Percentiles rank a stretch among this genome's conserved stretches.
Evolutionary conservation across 2,797 vertebrate genomes (phyloP).

Genomic region (Morelia viridis): DNA sequence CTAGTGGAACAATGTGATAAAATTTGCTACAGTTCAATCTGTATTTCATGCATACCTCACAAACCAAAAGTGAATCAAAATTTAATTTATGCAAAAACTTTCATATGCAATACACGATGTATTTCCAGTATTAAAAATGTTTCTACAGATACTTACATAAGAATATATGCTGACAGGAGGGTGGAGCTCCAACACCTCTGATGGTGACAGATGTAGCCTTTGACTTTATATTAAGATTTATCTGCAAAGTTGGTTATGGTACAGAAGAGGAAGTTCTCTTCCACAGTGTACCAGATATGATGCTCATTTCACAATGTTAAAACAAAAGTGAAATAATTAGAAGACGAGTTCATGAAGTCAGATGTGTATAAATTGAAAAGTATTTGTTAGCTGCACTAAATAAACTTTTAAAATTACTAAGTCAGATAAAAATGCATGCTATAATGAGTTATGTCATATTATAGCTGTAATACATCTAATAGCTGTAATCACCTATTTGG

Average conservation of each 20-base stretch:
- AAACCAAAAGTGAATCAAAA: not conserved
- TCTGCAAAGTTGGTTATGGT: not conserved
- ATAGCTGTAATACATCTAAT: not conserved
- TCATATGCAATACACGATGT: not conserved
- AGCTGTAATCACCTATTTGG: not conserved
- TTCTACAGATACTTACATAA: not conserved
- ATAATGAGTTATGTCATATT: not conserved
- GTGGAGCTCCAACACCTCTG: not conserved
- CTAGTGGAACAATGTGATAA: not conserved
- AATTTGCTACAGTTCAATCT: slow-evolving; percentile 6
- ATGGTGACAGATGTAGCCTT: not conserved
- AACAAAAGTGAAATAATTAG: not conserved
- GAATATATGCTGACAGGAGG: not conserved
- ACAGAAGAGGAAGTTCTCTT: not conserved
- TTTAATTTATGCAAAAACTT: slow-evolving; percentile 30
- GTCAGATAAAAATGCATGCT: not conserved
- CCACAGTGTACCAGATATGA: not conserved
- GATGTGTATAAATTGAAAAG: not conserved
- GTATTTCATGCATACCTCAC: not conserved
- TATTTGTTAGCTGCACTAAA: not conserved
- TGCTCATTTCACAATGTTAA: not conserved
- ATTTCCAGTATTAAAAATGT: slow-evolving; percentile 12
- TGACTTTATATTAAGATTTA: not conserved
- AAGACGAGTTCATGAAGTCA: not conserved
- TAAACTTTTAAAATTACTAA: not conserved